These are phyloP conservation scores for Columba janthina DNA, from an alignment of 2,113 vertebrate genomes.

Conservation along the genomic window DNA sequence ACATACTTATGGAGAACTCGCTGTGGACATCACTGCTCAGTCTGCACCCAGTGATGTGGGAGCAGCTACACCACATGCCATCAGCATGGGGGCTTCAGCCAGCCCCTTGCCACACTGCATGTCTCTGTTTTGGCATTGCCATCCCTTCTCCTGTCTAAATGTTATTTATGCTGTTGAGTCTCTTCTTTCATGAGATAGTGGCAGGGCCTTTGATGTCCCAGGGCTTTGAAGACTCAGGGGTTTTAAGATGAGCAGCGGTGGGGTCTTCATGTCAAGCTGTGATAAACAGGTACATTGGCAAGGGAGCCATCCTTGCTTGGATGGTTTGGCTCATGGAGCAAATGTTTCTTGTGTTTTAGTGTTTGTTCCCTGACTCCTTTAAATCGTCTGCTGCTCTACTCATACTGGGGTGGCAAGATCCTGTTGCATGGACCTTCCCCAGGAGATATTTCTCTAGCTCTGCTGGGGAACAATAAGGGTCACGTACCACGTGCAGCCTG, in stretches of 20 bases:
- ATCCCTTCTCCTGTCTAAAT: background rate
- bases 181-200: background rate
- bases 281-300: background rate
- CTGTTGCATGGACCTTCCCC: background rate
- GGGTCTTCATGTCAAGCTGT: background rate
- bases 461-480: background rate
- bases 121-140: background rate
- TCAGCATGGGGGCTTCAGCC: background rate
- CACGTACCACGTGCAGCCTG: rapidly evolving
- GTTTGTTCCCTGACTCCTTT: background rate
- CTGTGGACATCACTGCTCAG: background rate
- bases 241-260: background rate
- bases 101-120: background rate
- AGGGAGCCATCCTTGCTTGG: background rate
- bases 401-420: background rate
- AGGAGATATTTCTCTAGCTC: background rate
- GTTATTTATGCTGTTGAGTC: background rate
- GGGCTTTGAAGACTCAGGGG: background rate
- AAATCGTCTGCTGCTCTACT: background rate
- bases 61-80: background rate
- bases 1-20: rapidly evolving
- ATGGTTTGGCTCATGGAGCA: background rate
- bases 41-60: rapidly evolving
- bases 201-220: background rate
- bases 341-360: background rate